Evolutionary conservation across 2,797 vertebrate species (phyloP).

Genomic region (Cossypha polioptera): DNA sequence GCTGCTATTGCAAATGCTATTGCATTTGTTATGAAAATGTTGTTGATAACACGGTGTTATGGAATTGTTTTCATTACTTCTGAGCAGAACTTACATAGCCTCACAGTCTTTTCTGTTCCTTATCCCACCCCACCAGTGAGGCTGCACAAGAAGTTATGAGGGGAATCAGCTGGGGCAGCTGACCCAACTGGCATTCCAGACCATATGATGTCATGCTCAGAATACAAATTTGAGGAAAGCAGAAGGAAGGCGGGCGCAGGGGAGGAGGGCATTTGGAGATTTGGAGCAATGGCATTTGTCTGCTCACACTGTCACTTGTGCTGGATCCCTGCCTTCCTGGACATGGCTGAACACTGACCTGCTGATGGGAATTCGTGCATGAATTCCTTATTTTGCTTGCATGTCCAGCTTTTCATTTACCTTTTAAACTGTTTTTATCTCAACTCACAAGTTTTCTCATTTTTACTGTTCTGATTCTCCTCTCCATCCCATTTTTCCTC

Average conservation of each 20-base stretch:
- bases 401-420: rapidly evolving
- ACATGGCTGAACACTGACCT: neutral
- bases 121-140: neutral
- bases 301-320: rapidly evolving
- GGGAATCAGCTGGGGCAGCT: neutral
- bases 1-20: no score
- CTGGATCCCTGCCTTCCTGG: neutral
- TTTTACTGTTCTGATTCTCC: neutral
- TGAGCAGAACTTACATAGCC: neutral
- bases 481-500: no score
- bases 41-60: neutral
- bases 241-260: rapidly evolving
- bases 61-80: neutral
- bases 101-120: neutral
- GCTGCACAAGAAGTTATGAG: neutral
- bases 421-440: neutral
- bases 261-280: rapidly evolving
- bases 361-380: neutral
- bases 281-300: rapidly evolving
- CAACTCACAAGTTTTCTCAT: rapidly evolving
- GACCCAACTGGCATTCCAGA: neutral
- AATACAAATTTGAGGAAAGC: neutral
- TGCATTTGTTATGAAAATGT: neutral
- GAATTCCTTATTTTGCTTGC: neutral
- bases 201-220: neutral